Conservation (phyloP, 2,888 invertebrate genomes). For the Ochropleura plecta region DNA sequence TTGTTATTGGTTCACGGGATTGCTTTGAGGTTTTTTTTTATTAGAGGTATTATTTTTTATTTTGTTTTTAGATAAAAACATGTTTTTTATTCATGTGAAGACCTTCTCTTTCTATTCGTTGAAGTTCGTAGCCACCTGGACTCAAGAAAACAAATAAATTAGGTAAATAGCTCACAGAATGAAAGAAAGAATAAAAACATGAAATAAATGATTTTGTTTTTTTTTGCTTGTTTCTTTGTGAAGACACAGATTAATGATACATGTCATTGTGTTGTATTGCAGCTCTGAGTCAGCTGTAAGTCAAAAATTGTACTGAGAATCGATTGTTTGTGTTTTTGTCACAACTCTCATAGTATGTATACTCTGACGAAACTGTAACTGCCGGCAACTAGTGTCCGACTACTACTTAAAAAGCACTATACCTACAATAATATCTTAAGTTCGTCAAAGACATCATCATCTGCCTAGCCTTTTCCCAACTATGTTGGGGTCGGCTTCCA, state of each 20-base stretch:
- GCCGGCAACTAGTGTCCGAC: no score
- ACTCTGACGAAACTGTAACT: no score
- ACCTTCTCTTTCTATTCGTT: neutral
- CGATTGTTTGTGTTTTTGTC: neutral
- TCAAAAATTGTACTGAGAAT: constrained; percentile 22
- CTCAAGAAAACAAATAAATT: neutral
- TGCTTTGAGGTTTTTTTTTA: constrained; percentile 1
- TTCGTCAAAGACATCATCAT: no score
- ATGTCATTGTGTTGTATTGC: constrained; percentile 35
- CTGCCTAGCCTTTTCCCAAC: no score
- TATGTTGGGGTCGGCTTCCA: no score
- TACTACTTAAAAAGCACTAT: no score
- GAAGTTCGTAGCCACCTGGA: neutral
- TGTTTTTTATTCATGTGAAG: neutral
- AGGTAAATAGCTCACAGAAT: neutral
- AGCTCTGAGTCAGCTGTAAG: constrained; percentile 3
- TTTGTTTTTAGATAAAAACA: neutral
- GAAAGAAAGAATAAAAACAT: no score
- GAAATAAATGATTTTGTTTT: neutral
- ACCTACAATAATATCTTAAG: no score
- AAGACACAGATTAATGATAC: constrained; percentile 55
- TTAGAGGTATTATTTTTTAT: neutral
- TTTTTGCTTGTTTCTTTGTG: constrained; percentile 39
- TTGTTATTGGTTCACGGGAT: constrained; percentile 69
- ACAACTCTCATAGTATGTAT: no score